phyloP scores from a whole-genome alignment of 2,888 invertebrate genomes.

The Habroteleia sp. region DNA sequence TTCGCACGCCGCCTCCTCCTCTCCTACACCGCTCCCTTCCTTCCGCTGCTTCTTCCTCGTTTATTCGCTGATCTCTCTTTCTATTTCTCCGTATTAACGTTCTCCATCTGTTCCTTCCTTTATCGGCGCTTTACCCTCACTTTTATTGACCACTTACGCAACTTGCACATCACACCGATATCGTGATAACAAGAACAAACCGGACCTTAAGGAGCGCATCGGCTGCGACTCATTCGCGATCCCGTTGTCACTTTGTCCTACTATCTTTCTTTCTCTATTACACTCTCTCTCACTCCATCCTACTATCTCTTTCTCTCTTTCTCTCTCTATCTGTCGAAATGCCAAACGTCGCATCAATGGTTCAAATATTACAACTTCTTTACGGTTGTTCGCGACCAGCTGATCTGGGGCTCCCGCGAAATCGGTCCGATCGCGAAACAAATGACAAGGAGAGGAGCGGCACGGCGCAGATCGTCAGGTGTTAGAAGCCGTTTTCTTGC shows the following conservation, averaged over 20 bases:
- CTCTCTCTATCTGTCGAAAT: constrained; percentile 41
- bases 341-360: constrained; percentile 47
- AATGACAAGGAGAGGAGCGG: constrained; percentile 61
- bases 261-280: constrained; percentile 21
- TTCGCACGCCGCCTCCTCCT: constrained; percentile 61
- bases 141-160: constrained; percentile 74
- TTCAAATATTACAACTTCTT: constrained; percentile 21
- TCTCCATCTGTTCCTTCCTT: constrained; percentile 43
- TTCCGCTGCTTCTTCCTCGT: constrained; percentile 31
- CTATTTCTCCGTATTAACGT: constrained; percentile 14
- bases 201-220: constrained; percentile 14
- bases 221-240: constrained; percentile 10
- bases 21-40: constrained; percentile 65
- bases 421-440: constrained; percentile 64
- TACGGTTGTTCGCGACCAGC: constrained; percentile 44
- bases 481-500: constrained; percentile 82
- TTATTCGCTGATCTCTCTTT: constrained; percentile 22
- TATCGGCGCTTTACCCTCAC: constrained; percentile 59
- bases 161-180: constrained; percentile 72
- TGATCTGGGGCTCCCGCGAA: constrained; percentile 59
- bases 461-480: constrained; percentile 76
- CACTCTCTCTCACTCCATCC: constrained; percentile 26
- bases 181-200: constrained; percentile 38
- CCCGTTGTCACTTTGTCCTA: constrained; percentile 18
- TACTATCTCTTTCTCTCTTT: constrained; percentile 17